A percentile compares a stretch with the other conserved stretches of the same genome.
Conservation (phyloP, 2,797 vertebrate genomes). For the Myotis findleyi region DNA sequence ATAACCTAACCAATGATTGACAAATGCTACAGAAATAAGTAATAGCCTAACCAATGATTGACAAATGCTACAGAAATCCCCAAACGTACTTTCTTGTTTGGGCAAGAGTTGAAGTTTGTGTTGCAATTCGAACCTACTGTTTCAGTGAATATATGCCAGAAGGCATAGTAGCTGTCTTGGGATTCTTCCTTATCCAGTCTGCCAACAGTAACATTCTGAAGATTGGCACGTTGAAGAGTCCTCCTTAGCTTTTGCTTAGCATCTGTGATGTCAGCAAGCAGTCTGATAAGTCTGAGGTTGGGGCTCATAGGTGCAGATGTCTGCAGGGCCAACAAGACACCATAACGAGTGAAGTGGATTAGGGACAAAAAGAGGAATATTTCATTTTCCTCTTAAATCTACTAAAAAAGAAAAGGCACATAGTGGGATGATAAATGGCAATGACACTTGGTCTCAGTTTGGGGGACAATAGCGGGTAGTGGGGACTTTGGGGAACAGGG, state of each 20-base stretch:
- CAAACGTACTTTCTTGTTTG: not conserved
- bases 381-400: not conserved
- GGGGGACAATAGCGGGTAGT: not conserved
- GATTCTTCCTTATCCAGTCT: not conserved
- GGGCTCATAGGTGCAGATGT: not conserved
- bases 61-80: not conserved
- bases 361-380: not conserved
- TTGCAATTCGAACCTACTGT: not conserved
- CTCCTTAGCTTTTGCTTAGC: not conserved
- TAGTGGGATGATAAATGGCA: not conserved
- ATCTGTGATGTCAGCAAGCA: not conserved
- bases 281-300: not conserved
- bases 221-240: not conserved
- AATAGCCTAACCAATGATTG: not conserved
- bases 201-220: not conserved
- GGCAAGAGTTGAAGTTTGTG: not conserved
- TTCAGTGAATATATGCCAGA: not conserved
- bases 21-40: not conserved
- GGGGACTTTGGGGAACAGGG: not conserved
- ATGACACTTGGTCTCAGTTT: not conserved
- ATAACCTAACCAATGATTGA: not conserved
- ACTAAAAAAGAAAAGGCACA: not conserved
- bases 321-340: not conserved
- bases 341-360: not conserved
- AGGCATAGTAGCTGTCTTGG: not conserved